These are phyloP conservation scores for Fukomys damarensis DNA, from an alignment of 2,113 vertebrate species.

Conservation along the genomic window DNA sequence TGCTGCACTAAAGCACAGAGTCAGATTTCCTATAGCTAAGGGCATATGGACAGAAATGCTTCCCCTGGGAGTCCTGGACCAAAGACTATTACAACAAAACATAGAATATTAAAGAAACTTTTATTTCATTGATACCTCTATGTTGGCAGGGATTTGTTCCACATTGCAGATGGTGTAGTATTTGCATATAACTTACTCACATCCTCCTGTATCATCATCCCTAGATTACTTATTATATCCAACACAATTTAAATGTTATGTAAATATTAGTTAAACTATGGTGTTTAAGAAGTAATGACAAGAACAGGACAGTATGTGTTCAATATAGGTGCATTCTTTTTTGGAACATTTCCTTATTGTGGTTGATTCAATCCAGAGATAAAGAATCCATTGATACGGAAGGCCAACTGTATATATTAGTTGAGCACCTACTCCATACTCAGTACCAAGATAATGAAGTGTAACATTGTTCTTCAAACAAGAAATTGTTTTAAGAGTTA, in stretches of 20 bases:
- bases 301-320: neutral
- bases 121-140: neutral
- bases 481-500: neutral
- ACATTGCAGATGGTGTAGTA: neutral
- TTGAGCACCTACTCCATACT: neutral
- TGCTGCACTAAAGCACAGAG: neutral
- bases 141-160: neutral
- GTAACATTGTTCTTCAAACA: neutral
- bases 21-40: constrained; percentile 62
- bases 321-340: neutral
- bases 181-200: neutral
- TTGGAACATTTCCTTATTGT: neutral
- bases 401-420: neutral
- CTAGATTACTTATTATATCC: neutral
- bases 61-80: constrained; percentile 15
- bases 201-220: neutral
- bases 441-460: neutral
- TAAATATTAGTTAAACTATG: neutral
- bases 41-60: neutral
- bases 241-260: neutral
- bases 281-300: neutral
- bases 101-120: constrained; percentile 5
- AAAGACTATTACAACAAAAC: constrained; percentile 35
- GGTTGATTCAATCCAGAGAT: neutral
- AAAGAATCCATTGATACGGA: neutral